Evolutionary conservation across 2,113 vertebrate species (phyloP).

Genomic region (Cettia cetti): DNA sequence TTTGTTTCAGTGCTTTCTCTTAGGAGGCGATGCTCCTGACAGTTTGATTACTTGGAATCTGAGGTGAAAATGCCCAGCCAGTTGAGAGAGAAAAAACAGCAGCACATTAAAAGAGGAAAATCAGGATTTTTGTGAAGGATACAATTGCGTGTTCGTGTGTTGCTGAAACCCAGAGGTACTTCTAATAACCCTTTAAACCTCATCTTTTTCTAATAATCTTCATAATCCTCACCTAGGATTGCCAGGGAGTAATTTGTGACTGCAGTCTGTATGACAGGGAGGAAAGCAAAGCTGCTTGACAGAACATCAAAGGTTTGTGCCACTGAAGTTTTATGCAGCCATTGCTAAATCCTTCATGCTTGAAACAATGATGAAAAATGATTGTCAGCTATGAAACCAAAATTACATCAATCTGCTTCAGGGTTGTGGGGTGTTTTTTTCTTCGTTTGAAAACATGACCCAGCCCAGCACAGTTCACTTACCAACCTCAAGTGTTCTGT

Average conservation of each 20-base stretch:
- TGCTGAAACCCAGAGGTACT: slow-evolving; percentile 21
- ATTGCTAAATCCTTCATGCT: slow-evolving; percentile 12
- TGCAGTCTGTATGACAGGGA: not conserved
- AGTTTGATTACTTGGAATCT: not conserved
- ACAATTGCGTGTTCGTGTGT: not conserved
- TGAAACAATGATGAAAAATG: slow-evolving; percentile 46
- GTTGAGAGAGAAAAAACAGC: not conserved
- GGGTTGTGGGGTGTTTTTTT: not conserved
- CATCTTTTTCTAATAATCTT: not conserved
- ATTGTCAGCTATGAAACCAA: slow-evolving; percentile 36
- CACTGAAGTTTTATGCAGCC: slow-evolving; percentile 14
- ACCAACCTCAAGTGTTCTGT: not conserved
- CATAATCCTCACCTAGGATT: slow-evolving; percentile 14
- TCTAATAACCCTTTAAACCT: slow-evolving; percentile 13
- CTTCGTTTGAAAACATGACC: slow-evolving; percentile 34
- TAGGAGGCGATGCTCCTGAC: not conserved
- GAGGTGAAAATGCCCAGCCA: not conserved
- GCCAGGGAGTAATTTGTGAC: slow-evolving; percentile 8
- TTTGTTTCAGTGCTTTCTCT: not conserved
- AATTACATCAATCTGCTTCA: slow-evolving; percentile 15
- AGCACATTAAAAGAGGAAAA: not conserved
- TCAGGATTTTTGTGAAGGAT: not conserved
- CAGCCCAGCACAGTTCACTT: slow-evolving; percentile 19
- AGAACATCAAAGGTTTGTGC: slow-evolving; percentile 11
- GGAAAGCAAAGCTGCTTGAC: slow-evolving; percentile 1